These are phyloP conservation scores for Aix galericulata DNA, from an alignment of 2,113 vertebrate species.

Conservation along the genomic window DNA sequence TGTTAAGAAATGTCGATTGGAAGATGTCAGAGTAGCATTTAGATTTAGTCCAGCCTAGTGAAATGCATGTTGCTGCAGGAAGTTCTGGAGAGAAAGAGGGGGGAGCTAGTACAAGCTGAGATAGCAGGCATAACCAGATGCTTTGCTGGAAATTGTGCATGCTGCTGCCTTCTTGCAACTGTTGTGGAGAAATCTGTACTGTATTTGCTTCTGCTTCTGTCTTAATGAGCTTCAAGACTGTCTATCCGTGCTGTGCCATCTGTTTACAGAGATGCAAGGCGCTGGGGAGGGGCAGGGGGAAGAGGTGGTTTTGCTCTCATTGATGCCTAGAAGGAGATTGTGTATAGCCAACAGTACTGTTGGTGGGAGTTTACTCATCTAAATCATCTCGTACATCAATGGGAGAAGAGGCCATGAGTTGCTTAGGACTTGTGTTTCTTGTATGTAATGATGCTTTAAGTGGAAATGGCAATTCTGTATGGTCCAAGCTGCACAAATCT, in stretches of 20 bases:
- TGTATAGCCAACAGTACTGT: background rate
- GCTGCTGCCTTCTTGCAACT: conserved; percentile 14
- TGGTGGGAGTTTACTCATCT: background rate
- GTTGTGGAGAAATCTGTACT: background rate
- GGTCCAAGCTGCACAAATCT: conserved; percentile 32
- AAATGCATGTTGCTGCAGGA: background rate
- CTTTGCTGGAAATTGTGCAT: conserved; percentile 36
- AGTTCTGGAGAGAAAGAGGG: background rate
- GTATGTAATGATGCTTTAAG: background rate
- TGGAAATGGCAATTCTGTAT: conserved; percentile 65
- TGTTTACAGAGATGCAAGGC: background rate
- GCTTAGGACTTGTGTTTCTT: background rate
- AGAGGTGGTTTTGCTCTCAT: background rate
- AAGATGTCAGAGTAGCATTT: background rate
- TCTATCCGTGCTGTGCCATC: background rate
- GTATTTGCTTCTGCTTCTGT: conserved; percentile 23
- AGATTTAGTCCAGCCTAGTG: background rate
- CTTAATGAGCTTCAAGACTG: background rate
- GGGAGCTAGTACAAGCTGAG: background rate
- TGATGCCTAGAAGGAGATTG: conserved; percentile 16
- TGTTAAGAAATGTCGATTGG: background rate
- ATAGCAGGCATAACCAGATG: background rate
- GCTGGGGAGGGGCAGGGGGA: background rate
- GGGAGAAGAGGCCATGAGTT: conserved; percentile 16
- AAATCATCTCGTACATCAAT: conserved; percentile 11